Evolutionary conservation across 2,113 vertebrate genomes (phyloP), one percentile per base, ranked within the genome.

Genomic region (Amazona guildingii): DNA sequence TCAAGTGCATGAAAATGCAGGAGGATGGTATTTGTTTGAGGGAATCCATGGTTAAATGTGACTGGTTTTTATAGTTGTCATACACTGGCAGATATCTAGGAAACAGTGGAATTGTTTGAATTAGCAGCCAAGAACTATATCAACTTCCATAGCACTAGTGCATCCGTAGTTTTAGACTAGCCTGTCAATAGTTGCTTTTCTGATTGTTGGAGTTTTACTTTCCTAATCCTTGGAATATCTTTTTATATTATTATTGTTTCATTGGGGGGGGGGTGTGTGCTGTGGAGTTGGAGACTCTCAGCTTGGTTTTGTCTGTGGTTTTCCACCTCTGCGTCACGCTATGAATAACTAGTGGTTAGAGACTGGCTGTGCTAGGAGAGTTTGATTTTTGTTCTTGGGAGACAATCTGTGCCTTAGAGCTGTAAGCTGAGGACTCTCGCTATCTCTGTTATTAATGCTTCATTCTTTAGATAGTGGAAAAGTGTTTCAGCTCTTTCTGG

Each of bases 301-400:
- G 35, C n/a, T 44, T 67, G 41, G 4, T 55, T 97, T 97, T 37
- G 79, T 37, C 87, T 88, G 19, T 81, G 55, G 55, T 92, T 97
- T 97, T 95, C 55, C 68, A 20, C 88, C 59, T 94, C 68, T 93
- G 19, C 81, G 51, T 90, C 77, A 44, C 18, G 7, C 73, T 73
- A 31, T 81, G 81, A 96, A 48, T 95, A 68, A 77, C 62, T 92
- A 19, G 51, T 94, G 51, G 59, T 90, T 96, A 82, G 62, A 96
- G 90, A 66, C 92, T 57, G 57, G 68, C 81, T 64, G 72, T 76
- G 86, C 43, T 76, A 92, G 68, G 88, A 87, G 67, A 25, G 1
- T 94, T 94, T 82, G 25, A 44, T 85, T 95, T 94, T 61, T 94
- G 74, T 46, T 96, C 46, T 49, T 88, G 63, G 37, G 88, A 88